Evolutionary conservation across 2,797 vertebrate species (phyloP).

Genomic region (Acipenser ruthenus): DNA sequence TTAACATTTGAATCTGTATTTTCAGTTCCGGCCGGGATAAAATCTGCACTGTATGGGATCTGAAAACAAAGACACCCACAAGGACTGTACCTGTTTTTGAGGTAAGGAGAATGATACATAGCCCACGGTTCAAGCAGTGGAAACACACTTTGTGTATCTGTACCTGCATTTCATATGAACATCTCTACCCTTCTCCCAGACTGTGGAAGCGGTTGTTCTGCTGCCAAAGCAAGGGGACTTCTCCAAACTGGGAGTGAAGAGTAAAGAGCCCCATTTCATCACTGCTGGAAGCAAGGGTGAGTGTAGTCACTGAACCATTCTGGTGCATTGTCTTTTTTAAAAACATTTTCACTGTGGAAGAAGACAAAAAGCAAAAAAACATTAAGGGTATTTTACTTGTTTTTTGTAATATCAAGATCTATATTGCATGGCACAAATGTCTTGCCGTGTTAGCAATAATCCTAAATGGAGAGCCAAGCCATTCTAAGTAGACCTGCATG

Average conservation of each 20-base stretch:
- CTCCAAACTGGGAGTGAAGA: slow-evolving; percentile 67
- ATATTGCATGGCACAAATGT: no score
- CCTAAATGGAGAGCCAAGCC: no score
- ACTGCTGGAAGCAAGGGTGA: slow-evolving; percentile 92
- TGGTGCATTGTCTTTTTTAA: no score
- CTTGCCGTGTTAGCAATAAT: no score
- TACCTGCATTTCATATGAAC: not conserved
- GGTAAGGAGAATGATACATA: slow-evolving; percentile 51
- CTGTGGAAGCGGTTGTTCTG: slow-evolving; percentile 70
- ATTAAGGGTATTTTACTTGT: no score
- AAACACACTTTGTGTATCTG: not conserved
- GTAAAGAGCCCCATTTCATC: slow-evolving; percentile 68
- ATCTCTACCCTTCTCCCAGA: slow-evolving; percentile 47
- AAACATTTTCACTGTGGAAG: no score
- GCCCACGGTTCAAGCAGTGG: not conserved
- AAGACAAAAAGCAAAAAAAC: no score
- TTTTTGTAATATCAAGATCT: no score
- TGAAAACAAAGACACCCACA: slow-evolving; percentile 55
- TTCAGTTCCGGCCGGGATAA: slow-evolving; percentile 85
- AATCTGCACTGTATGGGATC: slow-evolving; percentile 87
- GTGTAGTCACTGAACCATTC: not conserved
- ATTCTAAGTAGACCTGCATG: no score
- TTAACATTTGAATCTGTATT: slow-evolving; percentile 10
- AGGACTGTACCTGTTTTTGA: slow-evolving; percentile 83
- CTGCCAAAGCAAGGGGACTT: slow-evolving; percentile 60